Base-by-base conservation (phyloP, 2,797 vertebrate genomes). In the Macropodus opercularis region DNA sequence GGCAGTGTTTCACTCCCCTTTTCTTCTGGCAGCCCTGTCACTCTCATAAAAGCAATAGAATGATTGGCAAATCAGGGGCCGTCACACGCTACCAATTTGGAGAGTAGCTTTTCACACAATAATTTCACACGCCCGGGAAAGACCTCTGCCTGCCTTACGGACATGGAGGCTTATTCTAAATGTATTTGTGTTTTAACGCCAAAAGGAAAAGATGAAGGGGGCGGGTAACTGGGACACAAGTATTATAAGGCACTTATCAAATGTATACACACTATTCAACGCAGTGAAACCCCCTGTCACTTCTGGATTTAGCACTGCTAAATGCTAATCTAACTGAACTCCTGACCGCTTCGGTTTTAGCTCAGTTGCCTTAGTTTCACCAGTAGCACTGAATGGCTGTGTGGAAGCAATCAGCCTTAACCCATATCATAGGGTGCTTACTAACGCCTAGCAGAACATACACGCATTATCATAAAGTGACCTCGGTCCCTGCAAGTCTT, bases 41-140 rank as follows among this genome's bases (percentile, higher is more conserved):
- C 44, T 68, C 54, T 63, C 68, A 62, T 75, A 66, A 83, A 87
- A 74, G 59, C 73, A 43, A 11, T 49, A 60, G 75, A 77, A 83
- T 85, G 72, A 82, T 68, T 79, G 62, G 62, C 59, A 81, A 85
- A 83, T 72, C 51, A 8, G 79, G 53, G 65, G 36, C 62, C 10
- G 63, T 86, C 75, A 82, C 77, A 74, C 76, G 65, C 79, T 63
- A 48, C 60, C 63, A 75, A 77, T 69, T 76, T 74, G 50, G 58
- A 69, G 42, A 62, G 57, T 48, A 51, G 68, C 76, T 77, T 85
- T 88, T 85, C 78, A 84, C 69, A 71, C 55, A 71, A 44, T 61
- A 31, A 66, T 81, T 87, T 86, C 80, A 80, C 80, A 88, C 62
- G 80, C 67, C 72, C 71, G n/a, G 21, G 44, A 68, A 61, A 65